A percentile compares a stretch with the other conserved stretches of the same genome.
Evolutionary conservation across 2,888 invertebrate genomes (phyloP).

Genomic region (Tinea pellionella): DNA sequence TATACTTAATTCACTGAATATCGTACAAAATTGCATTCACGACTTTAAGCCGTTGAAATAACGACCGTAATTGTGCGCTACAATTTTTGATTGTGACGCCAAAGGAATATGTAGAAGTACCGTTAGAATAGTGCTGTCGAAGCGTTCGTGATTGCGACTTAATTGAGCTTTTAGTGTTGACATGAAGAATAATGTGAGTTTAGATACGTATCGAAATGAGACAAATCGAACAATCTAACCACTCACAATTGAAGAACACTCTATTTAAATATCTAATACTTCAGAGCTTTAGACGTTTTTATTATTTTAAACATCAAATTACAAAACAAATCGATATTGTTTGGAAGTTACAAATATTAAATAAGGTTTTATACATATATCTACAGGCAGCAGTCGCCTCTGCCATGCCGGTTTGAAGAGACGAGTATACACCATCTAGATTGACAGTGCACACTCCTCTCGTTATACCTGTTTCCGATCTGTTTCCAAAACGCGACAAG

Average conservation of each 20-base stretch:
- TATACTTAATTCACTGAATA: background rate
- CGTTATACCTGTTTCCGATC: too few relatives aligned
- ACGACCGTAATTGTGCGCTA: background rate
- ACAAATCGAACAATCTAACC: slow-evolving; percentile 21
- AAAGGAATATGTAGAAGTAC: background rate
- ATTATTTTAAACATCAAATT: too few relatives aligned
- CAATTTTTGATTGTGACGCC: background rate
- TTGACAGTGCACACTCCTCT: too few relatives aligned
- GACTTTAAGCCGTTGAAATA: background rate
- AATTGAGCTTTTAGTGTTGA: slow-evolving; percentile 49
- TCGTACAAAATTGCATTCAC: background rate
- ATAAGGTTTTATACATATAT: too few relatives aligned
- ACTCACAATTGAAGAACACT: slow-evolving; percentile 20
- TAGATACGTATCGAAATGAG: slow-evolving; percentile 26
- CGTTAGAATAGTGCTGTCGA: slow-evolving; percentile 5
- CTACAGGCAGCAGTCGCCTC: too few relatives aligned
- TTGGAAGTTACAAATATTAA: too few relatives aligned
- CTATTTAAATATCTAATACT: too few relatives aligned
- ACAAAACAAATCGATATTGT: too few relatives aligned
- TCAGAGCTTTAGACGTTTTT: too few relatives aligned
- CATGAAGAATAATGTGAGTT: slow-evolving; percentile 38
- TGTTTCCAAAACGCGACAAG: too few relatives aligned
- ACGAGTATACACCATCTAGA: too few relatives aligned
- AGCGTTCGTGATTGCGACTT: slow-evolving; percentile 31
- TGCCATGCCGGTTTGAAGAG: too few relatives aligned